Percentiles rank a stretch among this genome's conserved stretches.
phyloP scores from a whole-genome alignment of 2,888 invertebrate species.

The Macropis europaea region DNA sequence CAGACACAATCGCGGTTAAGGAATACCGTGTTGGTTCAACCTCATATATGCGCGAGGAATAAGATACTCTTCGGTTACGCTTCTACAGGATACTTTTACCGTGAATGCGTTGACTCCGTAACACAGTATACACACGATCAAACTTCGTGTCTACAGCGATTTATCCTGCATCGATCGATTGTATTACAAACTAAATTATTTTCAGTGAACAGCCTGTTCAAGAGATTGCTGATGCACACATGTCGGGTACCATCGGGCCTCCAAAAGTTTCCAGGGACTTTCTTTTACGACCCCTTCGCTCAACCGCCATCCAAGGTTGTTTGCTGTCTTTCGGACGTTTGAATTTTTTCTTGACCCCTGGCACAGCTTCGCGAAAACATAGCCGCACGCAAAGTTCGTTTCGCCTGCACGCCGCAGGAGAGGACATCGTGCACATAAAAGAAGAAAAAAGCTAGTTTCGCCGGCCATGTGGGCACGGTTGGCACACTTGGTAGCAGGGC shows the following conservation, averaged over 20 bases:
- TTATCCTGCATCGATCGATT: background rate
- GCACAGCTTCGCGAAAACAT: constrained; percentile 45
- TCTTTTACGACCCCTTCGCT: background rate
- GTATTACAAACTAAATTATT: background rate
- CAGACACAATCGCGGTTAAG: constrained; percentile 63
- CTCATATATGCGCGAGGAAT: constrained; percentile 54
- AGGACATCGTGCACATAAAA: constrained; percentile 38
- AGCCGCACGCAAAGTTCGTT: constrained; percentile 59
- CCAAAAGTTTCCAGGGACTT: background rate
- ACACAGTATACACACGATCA: constrained; percentile 11
- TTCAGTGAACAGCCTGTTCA: background rate
- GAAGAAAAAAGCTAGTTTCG: constrained; percentile 43
- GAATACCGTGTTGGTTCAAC: constrained; percentile 54
- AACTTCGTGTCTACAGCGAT: background rate
- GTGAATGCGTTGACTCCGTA: constrained; percentile 33
- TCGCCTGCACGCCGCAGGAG: constrained; percentile 61
- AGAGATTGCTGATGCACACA: background rate
- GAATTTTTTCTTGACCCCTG: constrained; percentile 36
- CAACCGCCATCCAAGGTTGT: constrained; percentile 17
- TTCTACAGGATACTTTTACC: constrained; percentile 42
- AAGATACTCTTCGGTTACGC: constrained; percentile 60
- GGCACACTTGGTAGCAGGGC: constrained; percentile 58
- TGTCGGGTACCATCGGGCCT: no score
- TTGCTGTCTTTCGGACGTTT: constrained; percentile 5
- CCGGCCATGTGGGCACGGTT: constrained; percentile 61